Base-by-base conservation (phyloP, 2,888 invertebrate genomes). In the Amitus sp. region DNA sequence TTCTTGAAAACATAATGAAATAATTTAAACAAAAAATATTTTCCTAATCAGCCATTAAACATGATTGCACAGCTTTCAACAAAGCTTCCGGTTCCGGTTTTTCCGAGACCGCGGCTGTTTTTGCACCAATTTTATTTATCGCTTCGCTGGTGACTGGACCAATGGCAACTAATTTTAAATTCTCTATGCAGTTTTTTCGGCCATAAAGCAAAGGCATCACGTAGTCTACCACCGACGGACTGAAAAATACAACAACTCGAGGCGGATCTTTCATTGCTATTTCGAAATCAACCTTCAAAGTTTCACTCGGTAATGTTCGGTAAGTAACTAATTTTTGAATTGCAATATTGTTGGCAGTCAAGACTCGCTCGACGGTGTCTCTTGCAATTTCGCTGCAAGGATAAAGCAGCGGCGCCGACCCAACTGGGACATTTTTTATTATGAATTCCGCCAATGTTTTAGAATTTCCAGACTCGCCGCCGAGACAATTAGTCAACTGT, bases 321-420 rank as follows among this genome's bases (percentile, higher is more conserved):
- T 82, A 82, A 12, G 68, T 76, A 17, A 73, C 23, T 15, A 79
- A 50, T 61, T 76, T 80, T 10, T 70, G 52, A 5, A 79, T 42
- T 7, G 49, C 7, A 23, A 80, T 69, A 5, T 58, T 43, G 27
- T 68, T 66, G 3, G 66, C 54, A 7, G 7, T 61, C 28, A 82
- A 67, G 33, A 63, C 62, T 49, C 66, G 59, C 17, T 73, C 68
- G 5, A 82, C 71, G 10, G 78, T 79, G 5, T 80, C 77, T 17
- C 76, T 62, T 2, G 79, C 77, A 39, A 82, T 79, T 43, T 75
- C 74, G 55, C 81, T 81, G 46, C 80, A 81, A 10, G 82, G 82
- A 47, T 80, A 77, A 13, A 82, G 53, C 17, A 82, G 48, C 4
- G 77, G 73, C 40, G 69, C 73, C 4, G 40, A 17, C 20, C 53